Evolutionary conservation across 2,888 invertebrate species (phyloP).

Genomic region (Cantharis lateralis): DNA sequence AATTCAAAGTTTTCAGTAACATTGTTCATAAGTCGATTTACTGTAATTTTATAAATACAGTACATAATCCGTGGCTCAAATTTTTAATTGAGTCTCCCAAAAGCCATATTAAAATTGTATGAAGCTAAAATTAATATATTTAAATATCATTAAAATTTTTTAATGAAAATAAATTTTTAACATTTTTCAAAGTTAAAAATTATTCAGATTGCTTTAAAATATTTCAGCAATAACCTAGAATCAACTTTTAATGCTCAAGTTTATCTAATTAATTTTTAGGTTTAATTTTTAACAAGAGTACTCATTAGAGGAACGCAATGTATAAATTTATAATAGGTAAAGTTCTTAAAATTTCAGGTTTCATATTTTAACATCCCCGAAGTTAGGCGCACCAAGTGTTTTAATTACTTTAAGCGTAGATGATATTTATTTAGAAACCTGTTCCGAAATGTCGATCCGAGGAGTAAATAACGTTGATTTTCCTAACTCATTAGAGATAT

Average conservation of each 20-base stretch:
- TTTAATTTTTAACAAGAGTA: conserved; percentile 21
- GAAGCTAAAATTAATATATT: no score
- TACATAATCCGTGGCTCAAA: neutral
- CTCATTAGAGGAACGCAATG: conserved; percentile 22
- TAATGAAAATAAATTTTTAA: neutral
- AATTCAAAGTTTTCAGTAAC: conserved; percentile 6
- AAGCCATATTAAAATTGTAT: neutral
- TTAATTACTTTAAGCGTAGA: conserved; percentile 26
- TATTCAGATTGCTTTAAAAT: neutral
- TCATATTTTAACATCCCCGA: conserved; percentile 21
- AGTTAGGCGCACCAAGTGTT: conserved; percentile 14
- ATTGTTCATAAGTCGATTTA: conserved; percentile 8
- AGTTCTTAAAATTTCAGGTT: conserved; percentile 23
- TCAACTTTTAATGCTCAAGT: neutral
- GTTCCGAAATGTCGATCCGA: conserved; percentile 10
- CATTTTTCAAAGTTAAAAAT: neutral
- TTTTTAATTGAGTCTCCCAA: neutral
- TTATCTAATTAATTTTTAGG: neutral
- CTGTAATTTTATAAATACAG: conserved; percentile 1
- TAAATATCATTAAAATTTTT: no score
- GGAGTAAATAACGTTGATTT: conserved; percentile 11
- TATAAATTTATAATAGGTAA: conserved; percentile 22
- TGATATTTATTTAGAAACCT: conserved; percentile 17
- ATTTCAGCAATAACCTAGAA: neutral
- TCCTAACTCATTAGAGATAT: conserved; percentile 29